These are phyloP conservation scores for Arrhopalites spinosus DNA, from an alignment of 2,888 invertebrate genomes.

Conservation along the genomic window DNA sequence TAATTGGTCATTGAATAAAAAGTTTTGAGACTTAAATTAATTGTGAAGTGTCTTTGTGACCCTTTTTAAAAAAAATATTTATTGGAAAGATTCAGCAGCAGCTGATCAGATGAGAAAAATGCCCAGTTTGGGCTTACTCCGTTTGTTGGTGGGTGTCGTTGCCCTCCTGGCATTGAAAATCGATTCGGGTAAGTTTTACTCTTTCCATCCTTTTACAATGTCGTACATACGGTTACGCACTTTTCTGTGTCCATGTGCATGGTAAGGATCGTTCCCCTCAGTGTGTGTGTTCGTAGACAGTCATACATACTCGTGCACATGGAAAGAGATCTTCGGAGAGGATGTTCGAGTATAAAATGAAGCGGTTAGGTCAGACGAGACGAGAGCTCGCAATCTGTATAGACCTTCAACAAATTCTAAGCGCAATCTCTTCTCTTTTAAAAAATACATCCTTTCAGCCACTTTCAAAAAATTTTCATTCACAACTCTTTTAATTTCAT, in stretches of 20 bases:
- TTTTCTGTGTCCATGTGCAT: background rate
- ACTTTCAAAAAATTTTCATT: constrained; percentile 1
- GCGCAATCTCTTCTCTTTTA: background rate
- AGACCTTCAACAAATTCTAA: background rate
- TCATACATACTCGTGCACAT: background rate
- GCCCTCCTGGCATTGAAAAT: constrained; percentile 56
- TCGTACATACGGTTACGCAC: constrained; percentile 14
- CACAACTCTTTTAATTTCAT: background rate
- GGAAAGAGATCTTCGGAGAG: background rate
- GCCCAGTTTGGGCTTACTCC: constrained; percentile 41
- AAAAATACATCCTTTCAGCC: background rate
- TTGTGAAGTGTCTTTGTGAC: background rate
- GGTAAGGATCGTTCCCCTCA: background rate
- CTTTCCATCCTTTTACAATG: background rate
- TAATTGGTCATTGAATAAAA: background rate
- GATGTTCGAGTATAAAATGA: background rate
- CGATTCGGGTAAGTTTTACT: constrained; percentile 53
- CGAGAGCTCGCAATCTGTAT: background rate
- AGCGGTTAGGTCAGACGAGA: background rate
- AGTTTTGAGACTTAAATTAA: background rate
- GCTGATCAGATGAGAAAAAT: constrained; percentile 34
- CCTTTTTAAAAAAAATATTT: background rate
- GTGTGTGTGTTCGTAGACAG: background rate
- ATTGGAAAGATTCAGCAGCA: background rate
- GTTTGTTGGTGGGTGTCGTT: constrained; percentile 53